A percentile compares a stretch with the other conserved stretches of the same genome.
These are phyloP conservation scores for Drosophila nebulosa DNA, from an alignment of 1,140 invertebrate species.

Conservation along the genomic window DNA sequence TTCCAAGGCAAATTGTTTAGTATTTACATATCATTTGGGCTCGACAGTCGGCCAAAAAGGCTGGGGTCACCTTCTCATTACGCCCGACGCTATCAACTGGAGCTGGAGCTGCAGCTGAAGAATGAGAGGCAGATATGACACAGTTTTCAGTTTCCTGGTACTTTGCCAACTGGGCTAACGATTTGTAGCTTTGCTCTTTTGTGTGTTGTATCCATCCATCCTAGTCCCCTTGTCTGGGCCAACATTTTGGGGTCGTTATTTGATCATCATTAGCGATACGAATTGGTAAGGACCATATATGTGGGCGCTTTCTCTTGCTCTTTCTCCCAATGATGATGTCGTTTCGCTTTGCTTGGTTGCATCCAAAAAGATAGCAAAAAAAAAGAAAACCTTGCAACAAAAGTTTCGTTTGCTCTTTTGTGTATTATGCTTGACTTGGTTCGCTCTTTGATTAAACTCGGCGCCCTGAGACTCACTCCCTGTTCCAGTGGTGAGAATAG, in stretches of 20 bases:
- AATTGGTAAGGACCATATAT: constrained; percentile 46
- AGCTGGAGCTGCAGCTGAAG: not conserved
- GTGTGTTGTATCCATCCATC: constrained; percentile 10
- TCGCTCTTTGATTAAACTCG: constrained; percentile 66
- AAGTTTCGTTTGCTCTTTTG: constrained; percentile 55
- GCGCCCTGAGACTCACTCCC: constrained; percentile 11
- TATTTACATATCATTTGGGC: constrained; percentile 74
- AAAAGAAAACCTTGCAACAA: constrained; percentile 53
- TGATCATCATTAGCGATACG: constrained; percentile 78
- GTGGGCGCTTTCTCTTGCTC: constrained; percentile 40
- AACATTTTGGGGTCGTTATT: constrained; percentile 51
- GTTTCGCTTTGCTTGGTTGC: constrained; percentile 58
- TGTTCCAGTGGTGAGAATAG: too few relatives aligned
- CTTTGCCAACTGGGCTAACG: constrained; percentile 73
- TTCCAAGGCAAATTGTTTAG: constrained; percentile 64
- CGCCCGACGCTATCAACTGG: constrained; percentile 23
- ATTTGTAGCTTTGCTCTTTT: constrained; percentile 53
- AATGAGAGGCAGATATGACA: constrained; percentile 47
- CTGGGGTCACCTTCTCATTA: constrained; percentile 33
- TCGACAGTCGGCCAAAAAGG: constrained; percentile 21
- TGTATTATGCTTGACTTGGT: constrained; percentile 55
- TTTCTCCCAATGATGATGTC: not conserved
- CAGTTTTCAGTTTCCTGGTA: constrained; percentile 65
- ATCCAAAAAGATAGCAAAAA: constrained; percentile 27
- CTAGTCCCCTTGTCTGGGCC: constrained; percentile 2